These are phyloP conservation scores for Pyrochroa serraticornis DNA, from an alignment of 2,888 invertebrate genomes.

Conservation along the genomic window DNA sequence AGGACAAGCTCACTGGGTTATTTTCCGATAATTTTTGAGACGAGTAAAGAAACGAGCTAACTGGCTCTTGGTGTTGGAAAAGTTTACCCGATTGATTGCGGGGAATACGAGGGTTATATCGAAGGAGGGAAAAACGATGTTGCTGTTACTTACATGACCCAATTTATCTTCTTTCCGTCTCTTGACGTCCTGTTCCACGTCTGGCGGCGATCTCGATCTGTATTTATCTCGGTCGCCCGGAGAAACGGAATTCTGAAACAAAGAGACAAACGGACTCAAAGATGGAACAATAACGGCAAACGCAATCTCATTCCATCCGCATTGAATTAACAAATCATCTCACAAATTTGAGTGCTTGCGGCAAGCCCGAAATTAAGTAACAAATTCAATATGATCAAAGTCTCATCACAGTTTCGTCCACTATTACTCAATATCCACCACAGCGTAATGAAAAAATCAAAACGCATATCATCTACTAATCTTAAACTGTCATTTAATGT, in stretches of 20 bases:
- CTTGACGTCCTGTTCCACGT: constrained; percentile 70
- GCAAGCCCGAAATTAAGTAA: neutral
- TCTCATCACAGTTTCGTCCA: too few relatives aligned
- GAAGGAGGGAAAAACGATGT: constrained; percentile 9
- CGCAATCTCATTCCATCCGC: too few relatives aligned
- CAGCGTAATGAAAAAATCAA: too few relatives aligned
- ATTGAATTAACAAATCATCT: too few relatives aligned
- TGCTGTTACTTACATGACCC: constrained; percentile 71
- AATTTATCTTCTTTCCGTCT: constrained; percentile 84
- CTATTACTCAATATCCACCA: too few relatives aligned
- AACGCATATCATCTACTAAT: too few relatives aligned
- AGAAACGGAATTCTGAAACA: constrained; percentile 81
- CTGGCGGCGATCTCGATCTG: constrained; percentile 78
- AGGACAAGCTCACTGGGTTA: constrained; percentile 5
- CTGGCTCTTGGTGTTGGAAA: neutral
- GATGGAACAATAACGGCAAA: constrained; percentile 1
- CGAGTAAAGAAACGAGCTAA: neutral
- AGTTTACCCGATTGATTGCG: neutral
- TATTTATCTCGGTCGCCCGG: constrained; percentile 85
- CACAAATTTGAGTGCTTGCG: too few relatives aligned
- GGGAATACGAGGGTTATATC: neutral
- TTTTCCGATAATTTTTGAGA: neutral
- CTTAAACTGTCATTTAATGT: too few relatives aligned
- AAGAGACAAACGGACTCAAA: constrained; percentile 23
- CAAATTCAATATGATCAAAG: neutral